These are phyloP conservation scores for Oreotrochilus melanogaster DNA, from an alignment of 2,113 vertebrate genomes.

Conservation along the genomic window DNA sequence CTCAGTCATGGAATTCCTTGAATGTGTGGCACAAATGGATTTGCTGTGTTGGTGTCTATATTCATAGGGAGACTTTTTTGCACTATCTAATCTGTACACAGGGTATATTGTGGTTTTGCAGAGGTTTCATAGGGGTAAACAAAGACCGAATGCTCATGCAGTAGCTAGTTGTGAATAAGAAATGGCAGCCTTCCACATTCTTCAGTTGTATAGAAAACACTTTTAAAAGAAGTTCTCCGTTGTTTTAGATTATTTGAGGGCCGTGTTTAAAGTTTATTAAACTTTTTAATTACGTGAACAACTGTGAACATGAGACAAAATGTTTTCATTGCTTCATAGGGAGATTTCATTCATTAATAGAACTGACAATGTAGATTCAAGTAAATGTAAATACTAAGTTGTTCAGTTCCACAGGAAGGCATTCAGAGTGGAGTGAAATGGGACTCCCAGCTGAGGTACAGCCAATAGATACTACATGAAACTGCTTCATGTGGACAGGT, in stretches of 20 bases:
- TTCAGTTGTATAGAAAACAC: neutral
- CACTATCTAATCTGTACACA: neutral
- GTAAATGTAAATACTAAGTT: neutral
- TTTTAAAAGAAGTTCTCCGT: neutral
- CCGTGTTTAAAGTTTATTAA: neutral
- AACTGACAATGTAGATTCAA: neutral
- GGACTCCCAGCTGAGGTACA: neutral
- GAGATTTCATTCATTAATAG: neutral
- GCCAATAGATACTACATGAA: neutral
- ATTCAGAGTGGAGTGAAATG: neutral
- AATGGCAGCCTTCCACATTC: neutral
- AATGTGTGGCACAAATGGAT: neutral
- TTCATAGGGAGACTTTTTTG: slow-evolving; percentile 29
- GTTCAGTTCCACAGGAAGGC: neutral
- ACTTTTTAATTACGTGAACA: neutral
- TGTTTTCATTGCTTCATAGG: neutral
- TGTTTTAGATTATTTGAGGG: neutral
- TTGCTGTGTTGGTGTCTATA: slow-evolving; percentile 41
- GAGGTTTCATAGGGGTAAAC: slow-evolving; percentile 24
- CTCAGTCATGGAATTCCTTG: neutral
- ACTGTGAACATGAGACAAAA: neutral
- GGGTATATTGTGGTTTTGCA: neutral
- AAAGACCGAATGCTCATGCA: neutral
- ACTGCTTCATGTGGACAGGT: neutral
- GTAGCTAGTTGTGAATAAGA: neutral